Evolutionary conservation across 2,113 vertebrate species (phyloP).

Genomic region (Hyla sarda): DNA sequence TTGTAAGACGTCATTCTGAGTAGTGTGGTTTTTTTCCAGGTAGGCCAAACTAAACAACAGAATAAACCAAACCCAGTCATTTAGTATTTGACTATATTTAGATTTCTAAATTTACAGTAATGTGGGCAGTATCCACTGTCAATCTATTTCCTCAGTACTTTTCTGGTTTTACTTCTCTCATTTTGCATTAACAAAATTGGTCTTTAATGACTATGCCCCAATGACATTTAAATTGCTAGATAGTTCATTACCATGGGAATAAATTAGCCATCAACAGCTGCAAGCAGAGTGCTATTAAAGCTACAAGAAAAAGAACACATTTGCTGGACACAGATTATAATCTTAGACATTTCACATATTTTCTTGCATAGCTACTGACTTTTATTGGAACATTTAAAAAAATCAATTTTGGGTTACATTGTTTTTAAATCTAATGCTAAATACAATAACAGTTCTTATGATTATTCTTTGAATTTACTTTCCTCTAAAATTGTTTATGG

Average conservation of each 20-base stretch:
- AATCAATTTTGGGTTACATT: neutral
- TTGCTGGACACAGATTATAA: conserved; percentile 27
- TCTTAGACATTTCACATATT: neutral
- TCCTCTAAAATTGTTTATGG: neutral
- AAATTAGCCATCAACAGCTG: conserved; percentile 46
- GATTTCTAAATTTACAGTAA: neutral
- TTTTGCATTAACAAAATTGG: conserved; percentile 50
- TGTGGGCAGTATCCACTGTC: neutral
- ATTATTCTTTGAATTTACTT: too few relatives aligned
- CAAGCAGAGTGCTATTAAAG: conserved; percentile 26
- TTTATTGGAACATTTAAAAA: neutral
- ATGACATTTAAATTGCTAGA: conserved; percentile 57
- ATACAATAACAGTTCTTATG: too few relatives aligned
- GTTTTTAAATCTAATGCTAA: too few relatives aligned
- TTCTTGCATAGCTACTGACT: neutral
- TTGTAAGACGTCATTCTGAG: too few relatives aligned
- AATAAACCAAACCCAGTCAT: too few relatives aligned
- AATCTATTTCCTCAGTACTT: neutral
- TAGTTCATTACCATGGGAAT: conserved; percentile 53
- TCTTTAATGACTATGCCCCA: conserved; percentile 50
- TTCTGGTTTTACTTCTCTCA: conserved; percentile 27
- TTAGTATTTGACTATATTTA: too few relatives aligned
- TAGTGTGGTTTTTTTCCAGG: too few relatives aligned
- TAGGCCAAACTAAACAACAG: neutral
- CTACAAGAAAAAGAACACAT: neutral